Conservation (phyloP, 2,888 invertebrate genomes). For the Drosophila neutralis region DNA sequence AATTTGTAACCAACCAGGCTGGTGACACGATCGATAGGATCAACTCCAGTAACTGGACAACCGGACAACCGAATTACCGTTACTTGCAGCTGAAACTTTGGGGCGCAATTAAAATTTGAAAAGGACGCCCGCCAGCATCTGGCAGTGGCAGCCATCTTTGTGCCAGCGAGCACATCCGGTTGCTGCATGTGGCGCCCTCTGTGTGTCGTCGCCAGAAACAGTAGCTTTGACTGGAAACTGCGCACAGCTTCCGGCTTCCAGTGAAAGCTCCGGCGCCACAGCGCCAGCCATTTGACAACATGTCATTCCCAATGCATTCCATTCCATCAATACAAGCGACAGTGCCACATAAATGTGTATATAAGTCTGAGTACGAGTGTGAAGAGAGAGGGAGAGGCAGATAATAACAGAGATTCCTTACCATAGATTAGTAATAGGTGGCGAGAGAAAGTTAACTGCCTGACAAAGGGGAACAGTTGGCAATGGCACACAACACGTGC, state of each 20-base stretch:
- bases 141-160: slow-evolving; percentile 29
- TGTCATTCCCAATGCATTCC: slow-evolving; percentile 39
- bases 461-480: slow-evolving; percentile 20
- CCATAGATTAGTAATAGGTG: neutral
- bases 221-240: slow-evolving; percentile 59
- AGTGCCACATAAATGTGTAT: neutral
- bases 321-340: neutral
- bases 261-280: slow-evolving; percentile 27
- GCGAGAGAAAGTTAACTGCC: slow-evolving; percentile 11
- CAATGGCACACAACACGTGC: slow-evolving; percentile 49
- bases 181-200: slow-evolving; percentile 43
- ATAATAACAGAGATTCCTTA: slow-evolving; percentile 45
- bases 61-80: neutral
- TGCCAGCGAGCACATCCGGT: slow-evolving; percentile 14
- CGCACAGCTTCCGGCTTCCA: slow-evolving; percentile 69
- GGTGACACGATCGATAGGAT: slow-evolving; percentile 32
- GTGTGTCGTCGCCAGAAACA: slow-evolving; percentile 6
- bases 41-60: neutral
- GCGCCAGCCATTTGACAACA: slow-evolving; percentile 32
- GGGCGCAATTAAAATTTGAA: slow-evolving; percentile 1
- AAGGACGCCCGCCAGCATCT: slow-evolving; percentile 33
- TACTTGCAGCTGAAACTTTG: slow-evolving; percentile 11
- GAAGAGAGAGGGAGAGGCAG: neutral
- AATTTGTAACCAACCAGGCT: neutral
- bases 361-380: neutral